Evolutionary conservation across 2,888 invertebrate genomes (phyloP).

Genomic region (Torymus tubicola): DNA sequence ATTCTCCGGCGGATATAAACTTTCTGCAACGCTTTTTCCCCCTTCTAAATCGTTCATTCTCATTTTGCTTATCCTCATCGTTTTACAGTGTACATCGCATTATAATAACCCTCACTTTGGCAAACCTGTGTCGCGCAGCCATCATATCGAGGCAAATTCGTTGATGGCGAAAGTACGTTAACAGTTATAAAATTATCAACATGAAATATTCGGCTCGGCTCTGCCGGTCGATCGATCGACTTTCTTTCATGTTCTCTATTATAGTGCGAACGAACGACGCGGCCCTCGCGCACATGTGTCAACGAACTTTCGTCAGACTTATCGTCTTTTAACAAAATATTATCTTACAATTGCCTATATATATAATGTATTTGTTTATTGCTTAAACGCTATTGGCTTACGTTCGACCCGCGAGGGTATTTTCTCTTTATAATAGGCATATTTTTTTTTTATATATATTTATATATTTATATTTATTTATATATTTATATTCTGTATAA

Average conservation of each 20-base stretch:
- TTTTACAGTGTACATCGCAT: constrained; percentile 21
- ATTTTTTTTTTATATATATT: constrained; percentile 45
- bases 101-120: constrained; percentile 42
- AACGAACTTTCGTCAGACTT: constrained; percentile 71
- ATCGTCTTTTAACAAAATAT: constrained; percentile 73
- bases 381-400: constrained; percentile 74
- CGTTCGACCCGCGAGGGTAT: constrained; percentile 65
- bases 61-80: background rate
- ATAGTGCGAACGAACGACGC: constrained; percentile 14
- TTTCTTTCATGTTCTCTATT: background rate
- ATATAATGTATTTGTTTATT: constrained; percentile 66
- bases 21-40: background rate
- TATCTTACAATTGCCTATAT: constrained; percentile 72
- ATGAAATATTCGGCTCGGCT: constrained; percentile 27
- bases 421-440: constrained; percentile 53
- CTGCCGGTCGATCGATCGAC: constrained; percentile 7
- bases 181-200: constrained; percentile 60
- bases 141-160: constrained; percentile 65
- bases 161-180: constrained; percentile 67
- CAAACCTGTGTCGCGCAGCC: constrained; percentile 36
- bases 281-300: constrained; percentile 48
- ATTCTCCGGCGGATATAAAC: background rate
- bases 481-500: constrained; percentile 58
- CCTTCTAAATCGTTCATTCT: background rate
- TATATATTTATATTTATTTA: constrained; percentile 58